phyloP scores from a whole-genome alignment of 2,113 vertebrate genomes.

The Xiphophorus hellerii region DNA sequence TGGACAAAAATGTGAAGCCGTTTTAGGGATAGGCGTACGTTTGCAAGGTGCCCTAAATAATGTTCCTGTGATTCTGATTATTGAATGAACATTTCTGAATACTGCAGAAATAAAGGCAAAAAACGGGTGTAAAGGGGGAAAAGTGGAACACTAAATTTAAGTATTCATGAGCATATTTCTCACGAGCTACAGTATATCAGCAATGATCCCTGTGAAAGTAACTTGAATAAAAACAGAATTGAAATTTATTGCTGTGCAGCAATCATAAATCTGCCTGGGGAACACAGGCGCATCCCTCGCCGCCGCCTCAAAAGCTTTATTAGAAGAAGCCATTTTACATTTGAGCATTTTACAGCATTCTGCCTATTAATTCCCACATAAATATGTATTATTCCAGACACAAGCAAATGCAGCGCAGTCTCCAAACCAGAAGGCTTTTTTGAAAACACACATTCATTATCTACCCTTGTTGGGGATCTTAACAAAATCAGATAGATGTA shows the following conservation, averaged over 20 bases:
- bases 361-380: constrained; percentile 76
- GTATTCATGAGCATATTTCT: constrained; percentile 70
- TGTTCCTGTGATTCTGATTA: constrained; percentile 25
- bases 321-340: constrained; percentile 71
- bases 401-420: constrained; percentile 31
- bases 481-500: constrained; percentile 62
- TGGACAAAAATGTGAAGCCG: no score
- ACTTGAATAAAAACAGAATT: constrained; percentile 76
- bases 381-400: constrained; percentile 75
- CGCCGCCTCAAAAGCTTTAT: constrained; percentile 76
- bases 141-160: constrained; percentile 58
- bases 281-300: constrained; percentile 64
- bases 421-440: constrained; percentile 53
- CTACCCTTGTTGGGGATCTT: constrained; percentile 53
- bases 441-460: constrained; percentile 67
- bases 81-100: constrained; percentile 30
- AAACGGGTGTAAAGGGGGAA: not conserved
- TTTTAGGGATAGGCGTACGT: no score
- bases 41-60: constrained; percentile 26
- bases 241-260: constrained; percentile 70
- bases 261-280: constrained; percentile 72
- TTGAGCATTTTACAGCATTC: constrained; percentile 70
- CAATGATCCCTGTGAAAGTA: constrained; percentile 74
- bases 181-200: constrained; percentile 65
- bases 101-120: constrained; percentile 17